Conservation (phyloP, 1,140 invertebrate genomes). For the Antheraea pernyi region DNA sequence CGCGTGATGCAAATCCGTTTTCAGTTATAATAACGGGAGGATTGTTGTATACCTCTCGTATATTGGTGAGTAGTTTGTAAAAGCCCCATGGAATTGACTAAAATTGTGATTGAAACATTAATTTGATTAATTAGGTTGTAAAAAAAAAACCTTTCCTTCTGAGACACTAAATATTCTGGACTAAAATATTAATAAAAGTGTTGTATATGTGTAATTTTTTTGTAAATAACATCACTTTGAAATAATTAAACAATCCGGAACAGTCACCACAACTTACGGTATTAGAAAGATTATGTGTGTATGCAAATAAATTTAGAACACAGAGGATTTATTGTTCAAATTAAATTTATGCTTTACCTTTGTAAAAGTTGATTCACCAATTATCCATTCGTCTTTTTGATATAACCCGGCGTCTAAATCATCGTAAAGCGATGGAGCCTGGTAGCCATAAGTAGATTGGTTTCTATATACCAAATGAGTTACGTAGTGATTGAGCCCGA, state of each 20-base stretch:
- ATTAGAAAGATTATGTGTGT: too few species aligned
- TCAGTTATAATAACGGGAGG: constrained; percentile 25
- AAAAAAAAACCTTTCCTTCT: too few species aligned
- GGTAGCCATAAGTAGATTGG: constrained; percentile 12
- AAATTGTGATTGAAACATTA: too few species aligned
- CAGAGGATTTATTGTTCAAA: not conserved
- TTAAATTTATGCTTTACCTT: constrained; percentile 20
- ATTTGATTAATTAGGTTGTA: too few species aligned
- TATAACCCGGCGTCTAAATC: constrained; percentile 16
- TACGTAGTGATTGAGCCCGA: constrained; percentile 80
- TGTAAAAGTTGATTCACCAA: constrained; percentile 14
- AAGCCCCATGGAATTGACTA: too few species aligned
- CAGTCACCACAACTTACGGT: too few species aligned
- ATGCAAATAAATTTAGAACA: too few species aligned
- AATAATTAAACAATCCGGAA: too few species aligned
- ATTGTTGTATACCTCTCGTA: constrained; percentile 37
- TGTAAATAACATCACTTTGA: too few species aligned
- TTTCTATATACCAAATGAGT: constrained; percentile 33
- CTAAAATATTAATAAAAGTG: too few species aligned
- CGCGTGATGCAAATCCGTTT: constrained; percentile 36
- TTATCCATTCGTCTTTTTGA: constrained; percentile 14
- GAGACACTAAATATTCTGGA: too few species aligned
- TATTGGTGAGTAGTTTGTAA: constrained; percentile 17
- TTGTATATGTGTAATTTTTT: too few species aligned
- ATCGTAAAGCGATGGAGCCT: constrained; percentile 15